These are phyloP conservation scores for Corythoichthys haematopterus DNA, from an alignment of 2,113 vertebrate genomes.

Conservation along the genomic window DNA sequence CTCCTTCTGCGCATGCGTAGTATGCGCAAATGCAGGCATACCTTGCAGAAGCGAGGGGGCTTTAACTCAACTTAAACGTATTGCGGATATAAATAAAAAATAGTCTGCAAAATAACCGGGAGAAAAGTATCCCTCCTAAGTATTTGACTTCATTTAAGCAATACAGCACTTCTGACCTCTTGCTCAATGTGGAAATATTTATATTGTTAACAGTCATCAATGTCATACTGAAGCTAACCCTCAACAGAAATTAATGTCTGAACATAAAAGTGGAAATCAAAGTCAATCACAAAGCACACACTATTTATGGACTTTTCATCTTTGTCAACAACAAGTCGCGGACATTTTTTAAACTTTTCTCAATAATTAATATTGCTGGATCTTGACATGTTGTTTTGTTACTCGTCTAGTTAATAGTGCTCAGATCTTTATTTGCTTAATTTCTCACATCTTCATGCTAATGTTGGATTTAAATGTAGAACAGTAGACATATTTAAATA, in stretches of 20 bases:
- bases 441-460: background rate
- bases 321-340: slow-evolving; percentile 76
- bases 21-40: too few relatives aligned
- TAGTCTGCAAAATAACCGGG: too few relatives aligned
- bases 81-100: too few relatives aligned
- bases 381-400: slow-evolving; percentile 50
- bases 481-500: slow-evolving; percentile 6
- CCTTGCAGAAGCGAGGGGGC: too few relatives aligned
- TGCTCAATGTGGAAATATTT: slow-evolving; percentile 14
- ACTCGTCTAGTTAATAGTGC: slow-evolving; percentile 39
- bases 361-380: background rate
- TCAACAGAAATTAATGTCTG: slow-evolving; percentile 63
- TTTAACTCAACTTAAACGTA: too few relatives aligned
- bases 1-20: too few relatives aligned
- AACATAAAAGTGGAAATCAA: slow-evolving; percentile 74
- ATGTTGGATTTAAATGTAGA: background rate
- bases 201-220: slow-evolving; percentile 53
- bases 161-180: slow-evolving; percentile 17
- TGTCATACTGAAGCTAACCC: slow-evolving; percentile 55
- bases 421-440: slow-evolving; percentile 16
- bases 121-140: too few relatives aligned
- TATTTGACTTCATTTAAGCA: slow-evolving; percentile 13
- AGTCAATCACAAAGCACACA: slow-evolving; percentile 73
- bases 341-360: slow-evolving; percentile 64
- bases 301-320: slow-evolving; percentile 69